phyloP scores from a whole-genome alignment of 2,113 vertebrate species.

The western clawed frog (Xenopus tropicalis) region UCB_Xtro_10.0 CM004445.2:51198501-51199000 shows the following conservation, averaged over 20 bases:
- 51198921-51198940: too few relatives aligned
- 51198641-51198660: slow-evolving; percentile 54
- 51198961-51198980: too few relatives aligned
- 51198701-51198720: slow-evolving; percentile 54
- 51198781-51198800: slow-evolving; percentile 49
- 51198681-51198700: slow-evolving; percentile 58
- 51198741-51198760: slow-evolving; percentile 57
- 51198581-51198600: slow-evolving; percentile 37
- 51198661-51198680: slow-evolving; percentile 57
- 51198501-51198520: slow-evolving; percentile 37
- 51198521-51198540: slow-evolving; percentile 35
- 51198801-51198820: slow-evolving; percentile 20
- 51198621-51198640: slow-evolving; percentile 45
- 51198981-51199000: too few relatives aligned
- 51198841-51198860: slow-evolving; percentile 23
- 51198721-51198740: slow-evolving; percentile 55
- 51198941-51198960: too few relatives aligned
- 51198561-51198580: slow-evolving; percentile 43
- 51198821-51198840: slow-evolving; percentile 7
- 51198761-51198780: slow-evolving; percentile 56
- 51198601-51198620: slow-evolving; percentile 29
- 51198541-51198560: slow-evolving; percentile 29
- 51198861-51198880: slow-evolving; percentile 12
- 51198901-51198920: too few relatives aligned
- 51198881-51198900: neutral